These are phyloP conservation scores for Gastracanthus pulcherrimus DNA, from an alignment of 2,888 invertebrate species.

Conservation along the genomic window DNA sequence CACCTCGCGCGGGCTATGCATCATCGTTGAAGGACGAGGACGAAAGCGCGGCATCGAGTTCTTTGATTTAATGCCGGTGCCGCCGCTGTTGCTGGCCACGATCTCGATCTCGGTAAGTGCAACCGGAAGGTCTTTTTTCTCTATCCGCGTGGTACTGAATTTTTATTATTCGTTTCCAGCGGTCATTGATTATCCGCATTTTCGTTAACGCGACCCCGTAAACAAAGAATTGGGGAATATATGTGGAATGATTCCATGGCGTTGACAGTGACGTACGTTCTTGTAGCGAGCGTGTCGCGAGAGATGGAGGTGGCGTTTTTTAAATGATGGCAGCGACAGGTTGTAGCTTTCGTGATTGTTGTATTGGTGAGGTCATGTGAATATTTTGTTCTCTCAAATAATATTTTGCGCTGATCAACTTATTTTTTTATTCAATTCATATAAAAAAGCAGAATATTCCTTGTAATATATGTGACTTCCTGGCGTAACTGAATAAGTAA, in stretches of 20 bases:
- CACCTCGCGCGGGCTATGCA: constrained; percentile 34
- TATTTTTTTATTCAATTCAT: too few relatives aligned
- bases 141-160: neutral
- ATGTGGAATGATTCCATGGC: neutral
- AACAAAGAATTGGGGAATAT: constrained; percentile 11
- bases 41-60: constrained; percentile 16
- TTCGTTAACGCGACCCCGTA: constrained; percentile 12
- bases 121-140: neutral
- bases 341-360: too few relatives aligned
- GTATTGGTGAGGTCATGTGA: too few relatives aligned
- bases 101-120: constrained; percentile 56
- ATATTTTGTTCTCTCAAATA: too few relatives aligned
- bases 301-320: too few relatives aligned
- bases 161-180: neutral
- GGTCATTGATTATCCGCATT: constrained; percentile 6
- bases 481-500: too few relatives aligned
- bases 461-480: too few relatives aligned
- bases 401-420: too few relatives aligned
- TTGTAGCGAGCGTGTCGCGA: neutral
- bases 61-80: constrained; percentile 55
- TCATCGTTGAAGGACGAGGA: constrained; percentile 48
- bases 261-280: neutral
- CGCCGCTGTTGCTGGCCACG: neutral
- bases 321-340: neutral
- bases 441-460: too few relatives aligned